Percentiles rank a stretch among this genome's conserved stretches.
Evolutionary conservation across 2,797 vertebrate genomes (phyloP).

Genomic region (Amphiprion clarkii): DNA sequence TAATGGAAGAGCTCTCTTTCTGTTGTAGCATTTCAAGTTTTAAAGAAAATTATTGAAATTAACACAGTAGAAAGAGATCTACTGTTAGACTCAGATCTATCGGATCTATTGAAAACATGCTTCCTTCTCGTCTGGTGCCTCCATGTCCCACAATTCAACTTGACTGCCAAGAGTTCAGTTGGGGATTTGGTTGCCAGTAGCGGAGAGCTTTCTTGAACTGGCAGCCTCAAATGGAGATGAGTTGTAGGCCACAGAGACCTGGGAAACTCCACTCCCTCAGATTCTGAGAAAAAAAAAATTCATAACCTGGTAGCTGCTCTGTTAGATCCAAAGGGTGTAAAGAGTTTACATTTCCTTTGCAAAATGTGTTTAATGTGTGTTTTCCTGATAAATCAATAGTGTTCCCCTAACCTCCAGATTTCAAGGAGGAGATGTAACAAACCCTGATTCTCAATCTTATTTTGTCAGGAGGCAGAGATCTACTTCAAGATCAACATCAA

Average conservation of each 20-base stretch:
- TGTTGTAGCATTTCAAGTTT: background rate
- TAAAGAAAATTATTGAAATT: background rate
- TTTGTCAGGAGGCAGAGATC: conserved; percentile 92
- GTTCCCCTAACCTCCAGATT: background rate
- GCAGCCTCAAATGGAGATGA: conserved; percentile 5
- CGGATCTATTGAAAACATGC: background rate
- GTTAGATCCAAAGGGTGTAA: background rate
- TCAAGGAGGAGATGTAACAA: conserved; percentile 3
- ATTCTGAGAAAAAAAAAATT: background rate
- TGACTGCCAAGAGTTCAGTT: background rate
- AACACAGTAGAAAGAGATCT: background rate
- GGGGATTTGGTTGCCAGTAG: conserved; percentile 2
- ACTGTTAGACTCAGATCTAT: no score
- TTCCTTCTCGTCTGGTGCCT: background rate
- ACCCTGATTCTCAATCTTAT: conserved; percentile 19
- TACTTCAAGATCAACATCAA: conserved; percentile 99
- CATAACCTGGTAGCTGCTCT: background rate
- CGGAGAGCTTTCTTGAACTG: background rate
- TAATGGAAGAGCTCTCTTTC: background rate
- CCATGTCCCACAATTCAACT: background rate
- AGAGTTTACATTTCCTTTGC: conserved; percentile 15
- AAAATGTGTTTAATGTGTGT: background rate
- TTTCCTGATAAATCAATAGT: conserved; percentile 8
- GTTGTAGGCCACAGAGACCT: background rate
- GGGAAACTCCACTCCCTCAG: conserved; percentile 1